phyloP scores from a whole-genome alignment of 2,797 vertebrate genomes.

The Gila robusta region DNA sequence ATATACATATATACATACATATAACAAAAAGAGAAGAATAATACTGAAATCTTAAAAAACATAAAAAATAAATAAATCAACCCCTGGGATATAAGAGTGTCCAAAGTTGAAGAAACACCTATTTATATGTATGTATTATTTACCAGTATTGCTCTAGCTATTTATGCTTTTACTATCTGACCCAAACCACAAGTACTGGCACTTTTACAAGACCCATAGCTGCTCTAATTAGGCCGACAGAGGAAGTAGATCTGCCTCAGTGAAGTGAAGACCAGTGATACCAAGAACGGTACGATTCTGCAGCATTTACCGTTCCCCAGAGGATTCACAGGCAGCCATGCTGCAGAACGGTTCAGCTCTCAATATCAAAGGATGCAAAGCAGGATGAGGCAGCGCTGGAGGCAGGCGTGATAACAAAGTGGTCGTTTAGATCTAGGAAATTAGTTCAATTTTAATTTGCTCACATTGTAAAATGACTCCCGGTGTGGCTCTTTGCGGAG shows the following conservation, averaged over 20 bases:
- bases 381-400: conserved; percentile 44
- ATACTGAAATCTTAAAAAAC: background rate
- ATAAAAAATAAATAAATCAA: background rate
- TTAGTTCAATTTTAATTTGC: conserved; percentile 49
- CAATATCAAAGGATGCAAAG: conserved; percentile 59
- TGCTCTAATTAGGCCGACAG: conserved; percentile 26
- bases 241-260: conserved; percentile 32
- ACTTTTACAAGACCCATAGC: conserved; percentile 6
- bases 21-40: no score
- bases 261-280: conserved; percentile 58
- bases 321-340: conserved; percentile 63
- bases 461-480: conserved; percentile 38
- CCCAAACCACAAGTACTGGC: background rate
- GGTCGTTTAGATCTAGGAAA: conserved; percentile 40
- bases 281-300: conserved; percentile 65
- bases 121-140: background rate
- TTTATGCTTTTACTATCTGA: background rate
- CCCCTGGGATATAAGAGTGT: background rate
- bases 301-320: conserved; percentile 68
- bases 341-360: conserved; percentile 64
- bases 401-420: conserved; percentile 34
- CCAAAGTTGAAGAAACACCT: background rate
- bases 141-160: background rate
- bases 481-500: conserved; percentile 14
- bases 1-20: background rate